Conservation (phyloP, 2,797 vertebrate species). For the Sparus aurata region DNA sequence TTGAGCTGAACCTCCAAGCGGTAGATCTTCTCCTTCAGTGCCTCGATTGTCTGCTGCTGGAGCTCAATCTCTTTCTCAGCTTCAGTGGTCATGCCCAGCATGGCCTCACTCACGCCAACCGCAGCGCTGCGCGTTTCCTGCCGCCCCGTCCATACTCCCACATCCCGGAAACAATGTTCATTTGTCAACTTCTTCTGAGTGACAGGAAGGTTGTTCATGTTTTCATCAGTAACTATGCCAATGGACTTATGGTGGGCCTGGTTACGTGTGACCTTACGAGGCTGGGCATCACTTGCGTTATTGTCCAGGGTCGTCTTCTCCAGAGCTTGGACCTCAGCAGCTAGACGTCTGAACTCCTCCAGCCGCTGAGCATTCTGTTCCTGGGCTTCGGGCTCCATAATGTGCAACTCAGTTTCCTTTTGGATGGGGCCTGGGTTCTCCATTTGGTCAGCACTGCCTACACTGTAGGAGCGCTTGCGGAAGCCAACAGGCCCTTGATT, state of each 20-base stretch:
- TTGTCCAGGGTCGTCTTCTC: slow-evolving; percentile 91
- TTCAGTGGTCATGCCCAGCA: slow-evolving; percentile 93
- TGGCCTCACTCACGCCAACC: slow-evolving; percentile 91
- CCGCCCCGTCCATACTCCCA: slow-evolving; percentile 84
- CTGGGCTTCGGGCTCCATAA: slow-evolving; percentile 89
- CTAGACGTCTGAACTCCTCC: slow-evolving; percentile 93
- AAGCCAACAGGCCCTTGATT: slow-evolving; percentile 85
- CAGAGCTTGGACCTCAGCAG: slow-evolving; percentile 94
- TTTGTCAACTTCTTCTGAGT: slow-evolving; percentile 76
- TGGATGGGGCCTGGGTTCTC: slow-evolving; percentile 84
- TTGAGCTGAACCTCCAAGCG: slow-evolving; percentile 94
- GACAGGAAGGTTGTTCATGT: slow-evolving; percentile 86
- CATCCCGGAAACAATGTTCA: slow-evolving; percentile 77
- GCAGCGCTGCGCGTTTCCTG: slow-evolving; percentile 80
- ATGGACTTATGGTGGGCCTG: slow-evolving; percentile 84
- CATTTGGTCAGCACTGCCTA: slow-evolving; percentile 94
- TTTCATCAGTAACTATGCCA: slow-evolving; percentile 90
- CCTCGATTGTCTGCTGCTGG: slow-evolving; percentile 95
- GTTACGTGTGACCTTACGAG: slow-evolving; percentile 49
- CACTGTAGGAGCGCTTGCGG: slow-evolving; percentile 95
- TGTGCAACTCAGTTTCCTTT: slow-evolving; percentile 90
- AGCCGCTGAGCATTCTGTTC: slow-evolving; percentile 90
- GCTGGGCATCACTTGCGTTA: slow-evolving; percentile 41
- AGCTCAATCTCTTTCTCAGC: slow-evolving; percentile 93
- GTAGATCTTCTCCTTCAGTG: slow-evolving; percentile 96